Evolutionary conservation across 2,888 invertebrate genomes (phyloP).

Genomic region (Mystacides longicornis): DNA sequence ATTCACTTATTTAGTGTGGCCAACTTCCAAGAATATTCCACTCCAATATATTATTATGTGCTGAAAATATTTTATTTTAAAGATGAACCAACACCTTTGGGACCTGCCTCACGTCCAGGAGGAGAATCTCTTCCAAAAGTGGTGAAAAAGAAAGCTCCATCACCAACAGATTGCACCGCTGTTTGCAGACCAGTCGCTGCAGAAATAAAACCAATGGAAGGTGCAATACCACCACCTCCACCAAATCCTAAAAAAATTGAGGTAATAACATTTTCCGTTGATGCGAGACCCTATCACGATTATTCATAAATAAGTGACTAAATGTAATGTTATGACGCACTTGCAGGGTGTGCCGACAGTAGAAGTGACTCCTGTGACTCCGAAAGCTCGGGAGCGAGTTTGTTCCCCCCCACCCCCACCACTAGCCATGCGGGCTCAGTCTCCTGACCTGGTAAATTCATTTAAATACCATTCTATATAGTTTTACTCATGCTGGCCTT

Average conservation of each 20-base stretch:
- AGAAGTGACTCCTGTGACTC: constrained; percentile 23
- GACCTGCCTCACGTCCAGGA: constrained; percentile 34
- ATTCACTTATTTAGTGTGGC: neutral
- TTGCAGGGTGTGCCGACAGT: constrained; percentile 20
- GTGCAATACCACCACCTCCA: constrained; percentile 44
- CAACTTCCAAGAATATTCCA: no score
- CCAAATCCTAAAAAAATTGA: constrained; percentile 35
- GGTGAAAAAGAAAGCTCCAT: constrained; percentile 39
- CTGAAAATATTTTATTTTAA: constrained; percentile 10
- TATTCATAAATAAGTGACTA: neutral
- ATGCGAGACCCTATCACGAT: neutral
- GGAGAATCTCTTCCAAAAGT: constrained; percentile 46
- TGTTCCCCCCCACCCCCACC: constrained; percentile 25
- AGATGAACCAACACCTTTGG: constrained; percentile 40
- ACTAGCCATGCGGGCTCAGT: constrained; percentile 18
- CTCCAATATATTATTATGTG: no score
- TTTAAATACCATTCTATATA: neutral
- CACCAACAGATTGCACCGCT: constrained; percentile 26
- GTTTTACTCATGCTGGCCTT: neutral
- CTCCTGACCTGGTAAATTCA: constrained; percentile 13
- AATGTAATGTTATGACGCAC: neutral
- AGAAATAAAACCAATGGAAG: constrained; percentile 41
- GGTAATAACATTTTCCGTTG: constrained; percentile 17
- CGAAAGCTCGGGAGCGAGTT: constrained; percentile 15
- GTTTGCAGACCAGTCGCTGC: constrained; percentile 43